These are phyloP conservation scores for Orientallactaga bullata DNA, from an alignment of 2,113 vertebrate species.

Conservation along the genomic window DNA sequence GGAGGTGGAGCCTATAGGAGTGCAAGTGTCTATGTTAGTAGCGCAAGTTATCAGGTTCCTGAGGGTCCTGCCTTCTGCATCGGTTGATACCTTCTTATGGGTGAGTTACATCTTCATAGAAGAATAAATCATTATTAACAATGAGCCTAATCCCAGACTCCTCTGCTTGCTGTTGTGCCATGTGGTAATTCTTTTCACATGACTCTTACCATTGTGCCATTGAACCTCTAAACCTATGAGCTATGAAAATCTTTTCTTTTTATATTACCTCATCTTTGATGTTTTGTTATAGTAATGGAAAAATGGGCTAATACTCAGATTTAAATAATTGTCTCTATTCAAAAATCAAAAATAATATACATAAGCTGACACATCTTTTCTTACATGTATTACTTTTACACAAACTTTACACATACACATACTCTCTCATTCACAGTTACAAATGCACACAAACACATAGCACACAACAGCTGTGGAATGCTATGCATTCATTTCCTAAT, in stretches of 20 bases:
- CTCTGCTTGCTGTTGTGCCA: background rate
- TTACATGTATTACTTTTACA: background rate
- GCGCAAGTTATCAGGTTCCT: background rate
- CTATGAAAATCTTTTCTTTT: background rate
- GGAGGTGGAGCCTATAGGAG: background rate
- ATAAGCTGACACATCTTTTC: background rate
- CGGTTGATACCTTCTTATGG: background rate
- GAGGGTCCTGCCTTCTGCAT: background rate
- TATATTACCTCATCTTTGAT: background rate
- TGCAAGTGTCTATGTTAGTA: too few relatives aligned
- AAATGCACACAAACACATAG: background rate
- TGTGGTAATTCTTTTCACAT: background rate
- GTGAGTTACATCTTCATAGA: background rate
- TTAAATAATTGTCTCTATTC: background rate
- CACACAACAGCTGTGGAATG: background rate
- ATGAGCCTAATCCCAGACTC: background rate
- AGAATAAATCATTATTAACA: background rate
- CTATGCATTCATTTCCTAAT: slow-evolving; percentile 1
- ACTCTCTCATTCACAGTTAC: background rate
- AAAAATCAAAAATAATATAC: slow-evolving; percentile 7
- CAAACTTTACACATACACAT: background rate
- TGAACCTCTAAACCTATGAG: background rate
- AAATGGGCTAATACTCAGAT: background rate
- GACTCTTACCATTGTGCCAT: background rate
- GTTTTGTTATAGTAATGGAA: background rate